Percentiles rank a stretch among this genome's conserved stretches.
phyloP scores from a whole-genome alignment of 1,140 invertebrate genomes.

The Euwallacea similis region DNA sequence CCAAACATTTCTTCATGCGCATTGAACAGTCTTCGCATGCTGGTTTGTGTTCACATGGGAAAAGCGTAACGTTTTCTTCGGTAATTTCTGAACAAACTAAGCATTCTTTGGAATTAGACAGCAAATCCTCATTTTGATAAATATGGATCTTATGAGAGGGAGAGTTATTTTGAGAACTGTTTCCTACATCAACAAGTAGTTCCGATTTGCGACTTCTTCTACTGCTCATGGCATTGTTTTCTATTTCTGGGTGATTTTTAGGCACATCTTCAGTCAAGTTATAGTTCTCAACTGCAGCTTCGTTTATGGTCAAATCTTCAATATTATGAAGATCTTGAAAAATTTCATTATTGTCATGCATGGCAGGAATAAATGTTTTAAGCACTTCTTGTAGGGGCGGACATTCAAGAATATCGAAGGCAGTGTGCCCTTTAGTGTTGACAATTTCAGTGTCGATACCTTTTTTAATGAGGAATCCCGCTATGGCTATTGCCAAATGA shows the following conservation, averaged over 20 bases:
- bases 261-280: constrained; percentile 48
- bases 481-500: constrained; percentile 62
- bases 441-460: constrained; percentile 66
- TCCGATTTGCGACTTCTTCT: constrained; percentile 45
- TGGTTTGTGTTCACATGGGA: constrained; percentile 76
- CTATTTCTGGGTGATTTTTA: constrained; percentile 40
- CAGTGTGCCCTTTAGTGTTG: constrained; percentile 68
- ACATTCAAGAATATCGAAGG: constrained; percentile 61
- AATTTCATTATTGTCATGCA: constrained; percentile 44
- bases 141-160: constrained; percentile 49
- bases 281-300: constrained; percentile 44
- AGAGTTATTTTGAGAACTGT: constrained; percentile 49
- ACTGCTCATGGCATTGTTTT: constrained; percentile 32
- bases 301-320: constrained; percentile 41
- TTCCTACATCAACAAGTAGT: constrained; percentile 41
- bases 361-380: constrained; percentile 49
- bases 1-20: constrained; percentile 79
- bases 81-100: constrained; percentile 70
- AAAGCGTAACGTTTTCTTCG: constrained; percentile 66
- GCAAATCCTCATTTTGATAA: constrained; percentile 41
- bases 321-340: constrained; percentile 37
- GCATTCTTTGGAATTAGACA: constrained; percentile 63
- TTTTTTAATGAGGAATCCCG: constrained; percentile 70
- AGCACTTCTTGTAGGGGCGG: constrained; percentile 48
- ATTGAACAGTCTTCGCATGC: constrained; percentile 76